Evolutionary conservation across 1,140 invertebrate species (phyloP).

Genomic region (Lerema accius): DNA sequence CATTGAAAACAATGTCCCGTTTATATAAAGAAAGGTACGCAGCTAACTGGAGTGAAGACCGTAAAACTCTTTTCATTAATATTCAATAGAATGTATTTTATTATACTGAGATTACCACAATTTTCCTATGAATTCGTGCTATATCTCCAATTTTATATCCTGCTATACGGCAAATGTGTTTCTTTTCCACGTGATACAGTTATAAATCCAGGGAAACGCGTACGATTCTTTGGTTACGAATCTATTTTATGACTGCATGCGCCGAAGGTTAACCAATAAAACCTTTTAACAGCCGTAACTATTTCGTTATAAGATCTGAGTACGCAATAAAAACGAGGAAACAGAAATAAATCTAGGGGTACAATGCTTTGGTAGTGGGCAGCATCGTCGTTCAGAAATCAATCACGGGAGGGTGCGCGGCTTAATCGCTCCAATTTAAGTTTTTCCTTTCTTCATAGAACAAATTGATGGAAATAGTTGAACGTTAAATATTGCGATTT

Average conservation of each 20-base stretch:
- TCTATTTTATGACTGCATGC: conserved; percentile 80
- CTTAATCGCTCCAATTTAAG: conserved; percentile 77
- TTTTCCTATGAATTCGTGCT: conserved; percentile 76
- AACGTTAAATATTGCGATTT: conserved; percentile 73
- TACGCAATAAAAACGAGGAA: conserved; percentile 81
- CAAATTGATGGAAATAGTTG: conserved; percentile 70
- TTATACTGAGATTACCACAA: conserved; percentile 78
- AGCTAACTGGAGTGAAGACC: conserved; percentile 72
- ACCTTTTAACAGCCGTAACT: conserved; percentile 82
- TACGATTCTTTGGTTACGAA: conserved; percentile 78
- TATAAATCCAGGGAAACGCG: conserved; percentile 75
- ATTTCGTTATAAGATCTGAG: conserved; percentile 82
- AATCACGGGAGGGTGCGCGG: conserved; percentile 62
- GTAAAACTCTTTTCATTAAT: conserved; percentile 76
- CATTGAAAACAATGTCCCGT: conserved; percentile 47
- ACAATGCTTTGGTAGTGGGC: conserved; percentile 60
- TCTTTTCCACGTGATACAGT: conserved; percentile 78
- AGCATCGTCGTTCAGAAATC: conserved; percentile 59
- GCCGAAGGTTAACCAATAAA: conserved; percentile 82
- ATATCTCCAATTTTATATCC: conserved; percentile 77
- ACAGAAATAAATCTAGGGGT: conserved; percentile 79
- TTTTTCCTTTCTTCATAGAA: conserved; percentile 68
- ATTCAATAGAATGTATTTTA: conserved; percentile 81
- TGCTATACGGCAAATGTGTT: conserved; percentile 74
- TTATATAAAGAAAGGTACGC: conserved; percentile 65